A percentile compares a stretch with the other conserved stretches of the same genome.
Evolutionary conservation across 2,113 vertebrate species (phyloP).

Genomic region (Neotragus moschatus): DNA sequence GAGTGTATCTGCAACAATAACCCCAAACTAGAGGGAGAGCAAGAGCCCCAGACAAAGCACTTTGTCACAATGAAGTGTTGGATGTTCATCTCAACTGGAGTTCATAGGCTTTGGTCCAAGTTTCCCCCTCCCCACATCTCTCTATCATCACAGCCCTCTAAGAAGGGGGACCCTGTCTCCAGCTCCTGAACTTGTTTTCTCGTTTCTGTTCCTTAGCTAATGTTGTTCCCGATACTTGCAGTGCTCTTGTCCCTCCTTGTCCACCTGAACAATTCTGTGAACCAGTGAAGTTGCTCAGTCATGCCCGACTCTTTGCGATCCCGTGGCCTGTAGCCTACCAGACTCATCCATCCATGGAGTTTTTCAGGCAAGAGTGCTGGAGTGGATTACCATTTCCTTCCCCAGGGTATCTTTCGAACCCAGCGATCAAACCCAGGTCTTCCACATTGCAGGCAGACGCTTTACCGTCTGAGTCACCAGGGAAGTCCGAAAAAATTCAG

Average conservation of each 20-base stretch:
- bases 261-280: background rate
- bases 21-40: background rate
- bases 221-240: background rate
- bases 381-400: background rate
- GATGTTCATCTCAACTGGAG: background rate
- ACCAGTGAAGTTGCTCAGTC: background rate
- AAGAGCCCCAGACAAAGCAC: background rate
- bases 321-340: background rate
- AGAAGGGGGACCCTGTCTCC: background rate
- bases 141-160: background rate
- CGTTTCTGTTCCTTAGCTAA: background rate
- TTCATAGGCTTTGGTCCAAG: background rate
- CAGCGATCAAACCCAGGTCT: background rate
- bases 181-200: background rate
- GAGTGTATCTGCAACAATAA: slow-evolving; percentile 35
- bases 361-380: background rate
- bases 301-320: background rate
- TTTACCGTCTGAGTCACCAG: background rate
- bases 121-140: background rate
- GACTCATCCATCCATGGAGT: background rate
- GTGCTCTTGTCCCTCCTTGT: background rate
- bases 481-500: background rate
- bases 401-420: background rate
- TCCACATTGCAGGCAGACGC: background rate
- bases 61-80: background rate